These are phyloP conservation scores for Anas bahamensis DNA, from an alignment of 2,797 vertebrate species.

Conservation along the genomic window DNA sequence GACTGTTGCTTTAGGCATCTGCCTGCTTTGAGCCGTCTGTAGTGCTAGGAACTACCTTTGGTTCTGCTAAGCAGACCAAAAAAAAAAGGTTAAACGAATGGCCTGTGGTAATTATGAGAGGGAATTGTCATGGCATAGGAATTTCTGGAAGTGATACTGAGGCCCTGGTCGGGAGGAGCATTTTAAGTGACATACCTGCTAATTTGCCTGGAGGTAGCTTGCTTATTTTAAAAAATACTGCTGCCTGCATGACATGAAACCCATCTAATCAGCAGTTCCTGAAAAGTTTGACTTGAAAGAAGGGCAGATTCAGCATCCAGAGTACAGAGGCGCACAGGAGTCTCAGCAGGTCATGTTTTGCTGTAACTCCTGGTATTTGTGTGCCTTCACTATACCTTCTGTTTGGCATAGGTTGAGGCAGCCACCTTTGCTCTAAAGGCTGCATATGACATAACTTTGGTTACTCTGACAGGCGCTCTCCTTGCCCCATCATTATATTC, in stretches of 20 bases:
- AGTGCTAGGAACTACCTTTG: neutral
- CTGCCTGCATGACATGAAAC: neutral
- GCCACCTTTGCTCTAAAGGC: neutral
- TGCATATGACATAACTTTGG: neutral
- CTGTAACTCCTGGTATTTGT: neutral
- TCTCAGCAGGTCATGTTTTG: neutral
- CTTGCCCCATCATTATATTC: neutral
- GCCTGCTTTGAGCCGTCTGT: neutral
- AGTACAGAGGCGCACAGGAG: neutral
- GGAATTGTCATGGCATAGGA: neutral
- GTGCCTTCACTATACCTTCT: neutral
- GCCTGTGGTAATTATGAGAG: neutral
- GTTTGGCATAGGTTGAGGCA: neutral
- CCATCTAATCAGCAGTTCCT: neutral
- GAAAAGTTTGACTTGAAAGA: constrained; percentile 4
- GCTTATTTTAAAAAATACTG: neutral
- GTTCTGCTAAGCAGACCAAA: neutral
- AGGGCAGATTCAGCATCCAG: neutral
- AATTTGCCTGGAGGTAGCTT: constrained; percentile 15
- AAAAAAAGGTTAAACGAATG: neutral
- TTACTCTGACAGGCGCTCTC: neutral
- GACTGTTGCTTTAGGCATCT: neutral
- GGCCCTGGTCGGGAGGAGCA: neutral
- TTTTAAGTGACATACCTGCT: neutral
- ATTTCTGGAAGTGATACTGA: constrained; percentile 5